A percentile compares a stretch with the other conserved stretches of the same genome.
Evolutionary conservation across 2,113 vertebrate genomes (phyloP).

Genomic region (Apeltes quadracus): DNA sequence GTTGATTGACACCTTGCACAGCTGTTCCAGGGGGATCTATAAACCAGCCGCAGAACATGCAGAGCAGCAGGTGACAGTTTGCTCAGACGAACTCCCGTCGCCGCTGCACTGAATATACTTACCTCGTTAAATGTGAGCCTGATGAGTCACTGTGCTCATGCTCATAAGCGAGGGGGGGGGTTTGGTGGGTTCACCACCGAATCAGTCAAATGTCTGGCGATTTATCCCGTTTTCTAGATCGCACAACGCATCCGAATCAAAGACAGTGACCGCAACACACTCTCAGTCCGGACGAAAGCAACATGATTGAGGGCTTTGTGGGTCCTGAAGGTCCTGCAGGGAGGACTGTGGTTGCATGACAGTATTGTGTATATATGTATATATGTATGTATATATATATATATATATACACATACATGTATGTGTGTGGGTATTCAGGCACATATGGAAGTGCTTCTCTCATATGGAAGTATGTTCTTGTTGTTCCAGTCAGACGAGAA

Average conservation of each 20-base stretch:
- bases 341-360: slow-evolving; percentile 53
- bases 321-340: slow-evolving; percentile 53
- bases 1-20: background rate
- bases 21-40: background rate
- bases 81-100: no score
- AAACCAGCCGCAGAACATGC: no score
- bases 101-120: background rate
- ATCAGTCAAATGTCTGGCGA: background rate
- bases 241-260: slow-evolving; percentile 28
- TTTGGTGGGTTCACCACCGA: background rate
- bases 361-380: slow-evolving; percentile 48
- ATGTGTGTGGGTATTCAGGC: slow-evolving; percentile 39
- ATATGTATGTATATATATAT: slow-evolving; percentile 16
- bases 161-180: background rate
- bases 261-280: slow-evolving; percentile 46
- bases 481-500: slow-evolving; percentile 75
- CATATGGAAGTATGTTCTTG: slow-evolving; percentile 70
- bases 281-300: slow-evolving; percentile 41
- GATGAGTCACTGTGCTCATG: background rate
- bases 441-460: slow-evolving; percentile 81
- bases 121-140: background rate
- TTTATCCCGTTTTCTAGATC: slow-evolving; percentile 3
- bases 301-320: slow-evolving; percentile 56
- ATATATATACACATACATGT: slow-evolving; percentile 31
- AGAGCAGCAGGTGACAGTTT: no score